Base-by-base conservation (phyloP, 2,888 invertebrate genomes). In the Leptogaster cylindrica region DNA sequence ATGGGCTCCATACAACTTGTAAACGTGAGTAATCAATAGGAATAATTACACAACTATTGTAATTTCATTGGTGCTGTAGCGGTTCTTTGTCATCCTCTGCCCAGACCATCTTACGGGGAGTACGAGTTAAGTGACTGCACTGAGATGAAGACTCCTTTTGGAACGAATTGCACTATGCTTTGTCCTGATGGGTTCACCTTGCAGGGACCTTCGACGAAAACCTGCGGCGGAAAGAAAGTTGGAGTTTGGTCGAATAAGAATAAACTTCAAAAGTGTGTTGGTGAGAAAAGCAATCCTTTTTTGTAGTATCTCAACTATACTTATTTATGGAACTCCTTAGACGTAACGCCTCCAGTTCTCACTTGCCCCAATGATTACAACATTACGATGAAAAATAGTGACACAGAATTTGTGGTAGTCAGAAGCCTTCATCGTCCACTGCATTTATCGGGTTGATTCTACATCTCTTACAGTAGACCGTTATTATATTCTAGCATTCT, bases 1-100 rank as follows among this genome's bases (percentile, higher is more conserved):
- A 88, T 73, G 89, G 89, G 1, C 79, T 89, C 8, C 84, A 84
- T 70, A 84, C 86, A 0, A 82, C 85, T 51, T 90, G 89, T 75
- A 86, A 86, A 82, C 86, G 88, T 88, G 78, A 78, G 76, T 73
- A 28, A 25, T 58, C n/a, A 46, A 31, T 31, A 8, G 6, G 31
- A 31, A 8, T 5, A 46, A 46, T 2, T 6, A 31, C 10, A 8
- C 1, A 8, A 31, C 31, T 31, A 8, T 31, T 31, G 31, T 31
- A 10, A 10, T 10, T 31, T 31, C 31, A 7, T 31, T 7, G 8
- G 7, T 31, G 6, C 6, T 41, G 7, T 68, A 83, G 83, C 81
- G 16, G 79, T 83, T 31, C 75, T 78, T 46, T 86, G 86, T 72
- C 80, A 82, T 10, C 81, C 84, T 0, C 71, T 86, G 36, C 81